Evolutionary conservation across 2,888 invertebrate species (phyloP).

Genomic region (Poecilus cupreus): DNA sequence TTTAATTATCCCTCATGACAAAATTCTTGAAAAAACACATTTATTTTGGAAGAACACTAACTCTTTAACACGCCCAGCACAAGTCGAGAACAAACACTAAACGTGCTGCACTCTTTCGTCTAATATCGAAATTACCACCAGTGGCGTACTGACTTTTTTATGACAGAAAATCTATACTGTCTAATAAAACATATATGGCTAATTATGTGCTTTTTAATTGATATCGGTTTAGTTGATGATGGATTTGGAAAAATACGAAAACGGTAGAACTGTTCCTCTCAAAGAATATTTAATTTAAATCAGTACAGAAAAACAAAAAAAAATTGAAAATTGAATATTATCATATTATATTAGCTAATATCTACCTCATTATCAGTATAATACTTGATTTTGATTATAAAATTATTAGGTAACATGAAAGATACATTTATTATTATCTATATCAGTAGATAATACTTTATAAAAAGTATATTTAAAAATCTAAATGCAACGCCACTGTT

Average conservation of each 20-base stretch:
- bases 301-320: neutral
- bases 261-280: too few relatives aligned
- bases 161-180: conserved; percentile 54
- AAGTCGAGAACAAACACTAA: conserved; percentile 68
- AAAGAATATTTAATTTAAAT: too few relatives aligned
- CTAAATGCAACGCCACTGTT: neutral
- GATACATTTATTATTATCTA: too few relatives aligned
- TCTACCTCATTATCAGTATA: too few relatives aligned
- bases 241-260: neutral
- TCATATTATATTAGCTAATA: too few relatives aligned
- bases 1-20: conserved; percentile 54
- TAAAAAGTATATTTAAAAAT: neutral
- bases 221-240: neutral
- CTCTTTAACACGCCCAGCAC: conserved; percentile 71
- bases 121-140: conserved; percentile 57
- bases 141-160: conserved; percentile 61
- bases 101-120: conserved; percentile 65
- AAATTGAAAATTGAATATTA: neutral
- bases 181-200: conserved; percentile 25
- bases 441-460: too few relatives aligned
- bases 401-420: too few relatives aligned
- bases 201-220: neutral
- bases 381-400: too few relatives aligned
- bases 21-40: conserved; percentile 68
- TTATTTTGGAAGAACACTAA: conserved; percentile 66